Evolutionary conservation across 1,140 invertebrate species (phyloP), one percentile per base, ranked within the genome.

Genomic region (Micrasema minimum): DNA sequence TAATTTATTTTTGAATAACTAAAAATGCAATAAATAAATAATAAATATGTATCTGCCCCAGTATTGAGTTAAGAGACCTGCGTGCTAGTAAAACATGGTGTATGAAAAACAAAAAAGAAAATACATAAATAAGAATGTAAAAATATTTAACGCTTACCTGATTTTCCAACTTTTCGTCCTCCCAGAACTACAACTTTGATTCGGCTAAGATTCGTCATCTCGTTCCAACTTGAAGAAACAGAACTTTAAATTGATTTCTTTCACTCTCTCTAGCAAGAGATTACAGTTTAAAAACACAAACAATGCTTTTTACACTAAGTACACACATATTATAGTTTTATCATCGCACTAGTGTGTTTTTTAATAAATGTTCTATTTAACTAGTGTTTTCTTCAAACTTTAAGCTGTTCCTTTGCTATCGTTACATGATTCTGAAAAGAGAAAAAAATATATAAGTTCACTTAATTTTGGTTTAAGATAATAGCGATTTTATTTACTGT

Each of bases 151-250:
- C 6, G 66, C 67, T 50, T 6, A 75, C 73, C 73, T 69, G 73
- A 75, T 66, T 75, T 75, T 41, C 73, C 73, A 14, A 75, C 73
- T 59, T 51, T 75, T 22, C 73, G 69, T 16, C 73, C 69, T 35
- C 73, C 73, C 9, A 75, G 50, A 0, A 75, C 73, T 55, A 75
- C 73, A 61, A 75, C 61, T 61, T 66, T 71, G 59, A 75, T 75
- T 38, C 73, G 65, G 73, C 69, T 69, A 37, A 75, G 69, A 59
- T 75, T 75, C 18, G 73, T 75, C 73, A 75, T 75, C 66, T 69
- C 59, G 61, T n/a, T 71, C 26, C 11, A 41, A 59, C 50, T 48
- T 41, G 20, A 23, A 48, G 18, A 37, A 7, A 31, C 18, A 31
- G 9, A 20, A 50, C 41, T 31, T 45, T 10, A 43, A 41, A n/a